Evolutionary conservation across 2,888 invertebrate species (phyloP).

Genomic region (Acanthoscelides obtectus): DNA sequence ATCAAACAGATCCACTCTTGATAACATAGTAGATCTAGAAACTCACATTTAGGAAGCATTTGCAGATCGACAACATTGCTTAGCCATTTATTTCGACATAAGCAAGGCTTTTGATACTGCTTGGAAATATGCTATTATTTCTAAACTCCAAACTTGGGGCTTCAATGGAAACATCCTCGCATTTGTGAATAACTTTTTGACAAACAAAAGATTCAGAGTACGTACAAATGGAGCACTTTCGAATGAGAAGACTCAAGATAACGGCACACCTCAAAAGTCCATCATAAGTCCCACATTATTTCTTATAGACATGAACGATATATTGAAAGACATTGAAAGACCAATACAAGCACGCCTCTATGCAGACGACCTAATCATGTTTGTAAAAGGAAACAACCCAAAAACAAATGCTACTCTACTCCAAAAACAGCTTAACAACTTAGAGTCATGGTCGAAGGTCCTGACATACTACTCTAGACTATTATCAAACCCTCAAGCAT

Average conservation of each 20-base stretch:
- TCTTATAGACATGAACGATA: neutral
- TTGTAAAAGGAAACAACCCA: neutral
- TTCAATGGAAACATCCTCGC: conserved; percentile 1
- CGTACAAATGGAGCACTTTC: neutral
- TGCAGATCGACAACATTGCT: neutral
- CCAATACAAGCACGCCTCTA: neutral
- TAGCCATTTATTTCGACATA: no score
- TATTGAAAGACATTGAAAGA: neutral
- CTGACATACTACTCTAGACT: no score
- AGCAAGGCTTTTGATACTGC: no score
- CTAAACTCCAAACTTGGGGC: neutral
- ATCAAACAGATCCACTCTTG: conserved; percentile 2
- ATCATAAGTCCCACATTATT: neutral
- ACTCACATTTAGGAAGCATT: conserved; percentile 1
- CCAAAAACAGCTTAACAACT: neutral
- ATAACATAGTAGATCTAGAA: conserved; percentile 5
- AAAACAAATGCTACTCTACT: neutral
- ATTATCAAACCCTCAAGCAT: no score
- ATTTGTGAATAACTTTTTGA: conserved; percentile 1
- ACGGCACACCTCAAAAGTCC: neutral
- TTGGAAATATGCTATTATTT: neutral
- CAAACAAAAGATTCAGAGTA: neutral
- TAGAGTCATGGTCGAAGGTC: neutral
- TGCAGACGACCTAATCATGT: no score
- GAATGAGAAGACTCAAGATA: neutral